Base-by-base conservation (phyloP, 2,113 vertebrate genomes). In the Sapajus apella region DNA sequence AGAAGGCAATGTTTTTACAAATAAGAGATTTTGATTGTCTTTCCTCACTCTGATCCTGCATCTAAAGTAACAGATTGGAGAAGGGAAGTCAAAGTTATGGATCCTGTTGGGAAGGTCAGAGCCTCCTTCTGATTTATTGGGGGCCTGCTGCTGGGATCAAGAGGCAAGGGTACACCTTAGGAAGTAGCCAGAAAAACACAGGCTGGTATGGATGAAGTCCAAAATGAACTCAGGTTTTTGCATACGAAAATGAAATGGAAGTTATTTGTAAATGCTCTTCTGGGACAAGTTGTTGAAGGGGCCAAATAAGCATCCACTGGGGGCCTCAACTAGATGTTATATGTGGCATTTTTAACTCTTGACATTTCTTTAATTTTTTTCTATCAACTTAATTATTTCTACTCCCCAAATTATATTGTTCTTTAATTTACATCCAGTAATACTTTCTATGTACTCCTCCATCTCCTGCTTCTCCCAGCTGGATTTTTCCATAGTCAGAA, bases 51-150 rank as follows among this genome's bases (percentile, higher is more conserved):
- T 9, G 68, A 27, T 58, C 8, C 16, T 81, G 50, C 52, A 9
- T 20, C 40, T 93, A 43, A 83, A 66, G 45, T 50, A 94, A 94
- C 86, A 94, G 45, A 94, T 75, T 75, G 79, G 11, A 84, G 72
- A 89, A 23, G 55, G 77, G 72, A 52, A 92, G 50, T 45, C 56
- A 90, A 92, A 10, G 20, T 81, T 52, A 77, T 2, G 30, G 1
- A 18, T 80, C 82, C 23, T 80, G 20, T 37, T 43, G 89, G 18
- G 87, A 89, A 5, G 86, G 61, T 97, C 21, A 25, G 35, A 81
- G 43, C 0, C 37, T 72, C 27, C 2, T 58, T 75, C 47, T 40
- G 25, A 17, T 61, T 77, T 95, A 64, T n/a, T 94, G 32, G 55
- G 73, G 18, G 32, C 50, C 73, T 20, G 18, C 9, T 95, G 9